phyloP scores from a whole-genome alignment of 2,888 invertebrate genomes.

The Rotaria socialis region DNA sequence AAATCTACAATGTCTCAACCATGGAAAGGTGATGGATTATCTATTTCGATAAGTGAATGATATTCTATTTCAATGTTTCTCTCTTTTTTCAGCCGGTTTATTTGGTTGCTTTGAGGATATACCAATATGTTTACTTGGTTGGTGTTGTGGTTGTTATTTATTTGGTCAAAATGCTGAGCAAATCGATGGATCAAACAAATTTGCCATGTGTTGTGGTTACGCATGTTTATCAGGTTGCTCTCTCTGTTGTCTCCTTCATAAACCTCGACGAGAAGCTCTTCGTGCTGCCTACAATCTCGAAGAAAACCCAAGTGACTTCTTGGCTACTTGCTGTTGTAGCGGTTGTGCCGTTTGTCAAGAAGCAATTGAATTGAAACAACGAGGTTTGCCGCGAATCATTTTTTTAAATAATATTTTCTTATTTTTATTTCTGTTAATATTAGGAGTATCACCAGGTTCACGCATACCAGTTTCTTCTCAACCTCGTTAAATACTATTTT shows the following conservation, averaged over 20 bases:
- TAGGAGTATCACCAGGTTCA: too few relatives aligned
- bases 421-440: too few relatives aligned
- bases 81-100: not conserved
- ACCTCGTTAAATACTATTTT: too few relatives aligned
- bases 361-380: not conserved
- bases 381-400: not conserved
- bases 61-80: too few relatives aligned
- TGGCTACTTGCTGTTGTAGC: not conserved
- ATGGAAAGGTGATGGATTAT: too few relatives aligned
- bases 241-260: not conserved
- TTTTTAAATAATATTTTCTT: too few relatives aligned
- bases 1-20: too few relatives aligned
- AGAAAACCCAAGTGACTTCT: not conserved
- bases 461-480: too few relatives aligned
- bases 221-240: not conserved
- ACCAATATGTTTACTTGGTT: not conserved
- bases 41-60: too few relatives aligned
- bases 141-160: not conserved
- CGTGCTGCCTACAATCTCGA: not conserved
- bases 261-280: not conserved
- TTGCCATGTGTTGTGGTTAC: not conserved
- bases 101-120: not conserved
- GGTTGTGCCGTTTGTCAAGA: not conserved
- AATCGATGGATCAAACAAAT: not conserved
- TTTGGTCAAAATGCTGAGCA: not conserved